Conservation (phyloP, 2,113 vertebrate genomes). For the Mustela nigripes region DNA sequence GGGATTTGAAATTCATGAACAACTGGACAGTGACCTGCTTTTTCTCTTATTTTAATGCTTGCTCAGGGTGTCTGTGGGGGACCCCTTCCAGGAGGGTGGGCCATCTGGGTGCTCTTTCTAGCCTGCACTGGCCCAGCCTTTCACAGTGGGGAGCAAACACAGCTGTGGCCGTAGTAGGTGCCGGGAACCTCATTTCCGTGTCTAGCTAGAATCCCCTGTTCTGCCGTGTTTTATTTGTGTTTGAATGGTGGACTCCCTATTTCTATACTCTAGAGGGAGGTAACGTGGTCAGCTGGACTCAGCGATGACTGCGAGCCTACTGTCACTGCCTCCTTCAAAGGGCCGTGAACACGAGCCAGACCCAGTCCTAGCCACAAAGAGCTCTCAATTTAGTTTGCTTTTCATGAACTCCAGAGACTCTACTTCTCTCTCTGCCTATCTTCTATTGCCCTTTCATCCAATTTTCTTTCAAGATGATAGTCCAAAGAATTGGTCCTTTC, state of each 20-base stretch:
- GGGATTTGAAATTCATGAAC: neutral
- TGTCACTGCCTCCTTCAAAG: no score
- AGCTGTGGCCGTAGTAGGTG: neutral
- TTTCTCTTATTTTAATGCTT: neutral
- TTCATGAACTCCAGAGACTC: neutral
- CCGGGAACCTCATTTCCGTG: neutral
- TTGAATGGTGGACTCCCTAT: neutral
- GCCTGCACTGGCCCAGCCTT: neutral
- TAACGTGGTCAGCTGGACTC: neutral
- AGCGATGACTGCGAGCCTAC: neutral
- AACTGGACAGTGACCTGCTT: neutral
- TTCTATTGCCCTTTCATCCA: neutral
- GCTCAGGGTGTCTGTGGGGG: neutral
- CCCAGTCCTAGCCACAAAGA: neutral
- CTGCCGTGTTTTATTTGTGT: neutral
- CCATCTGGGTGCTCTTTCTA: neutral
- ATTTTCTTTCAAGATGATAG: conserved; percentile 40
- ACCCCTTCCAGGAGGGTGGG: neutral
- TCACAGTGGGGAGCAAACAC: neutral
- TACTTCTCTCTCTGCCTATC: neutral
- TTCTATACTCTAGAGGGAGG: neutral
- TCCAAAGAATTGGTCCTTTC: neutral
- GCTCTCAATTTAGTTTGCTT: neutral
- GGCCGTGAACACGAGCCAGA: neutral
- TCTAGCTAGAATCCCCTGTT: neutral